phyloP scores from a whole-genome alignment of 2,888 invertebrate species.

The Heliconius hortense region DNA sequence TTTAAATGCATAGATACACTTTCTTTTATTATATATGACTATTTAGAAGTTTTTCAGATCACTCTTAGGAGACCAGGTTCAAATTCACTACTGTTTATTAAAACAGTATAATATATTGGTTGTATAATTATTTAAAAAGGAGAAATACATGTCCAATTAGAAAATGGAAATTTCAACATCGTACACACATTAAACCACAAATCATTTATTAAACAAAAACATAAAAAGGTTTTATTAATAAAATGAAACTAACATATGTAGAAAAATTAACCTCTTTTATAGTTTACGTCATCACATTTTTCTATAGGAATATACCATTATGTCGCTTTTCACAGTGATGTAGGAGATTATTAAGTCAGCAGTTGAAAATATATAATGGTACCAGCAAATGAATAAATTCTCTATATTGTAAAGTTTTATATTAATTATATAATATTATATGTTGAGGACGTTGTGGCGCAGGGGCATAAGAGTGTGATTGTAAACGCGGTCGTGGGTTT shows the following conservation, averaged over 20 bases:
- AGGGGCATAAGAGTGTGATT: too few species aligned
- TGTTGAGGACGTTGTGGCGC: too few species aligned
- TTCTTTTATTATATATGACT: too few species aligned
- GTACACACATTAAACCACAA: neutral
- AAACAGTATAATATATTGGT: too few species aligned
- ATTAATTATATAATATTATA: neutral
- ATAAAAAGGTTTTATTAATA: neutral
- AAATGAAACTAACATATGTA: neutral
- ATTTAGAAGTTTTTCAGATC: too few species aligned
- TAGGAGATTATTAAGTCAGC: constrained; percentile 26
- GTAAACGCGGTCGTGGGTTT: too few species aligned
- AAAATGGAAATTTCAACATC: neutral
- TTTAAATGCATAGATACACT: too few species aligned
- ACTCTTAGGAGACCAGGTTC: too few species aligned
- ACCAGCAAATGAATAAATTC: constrained; percentile 18
- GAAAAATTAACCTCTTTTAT: constrained; percentile 14
- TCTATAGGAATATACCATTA: constrained; percentile 22
- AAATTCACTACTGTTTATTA: too few species aligned
- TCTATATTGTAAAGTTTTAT: neutral
- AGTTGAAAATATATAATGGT: constrained; percentile 15
- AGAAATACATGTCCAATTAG: neutral
- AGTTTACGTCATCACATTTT: constrained; percentile 18
- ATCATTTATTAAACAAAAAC: neutral
- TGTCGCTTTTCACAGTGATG: constrained; percentile 21
- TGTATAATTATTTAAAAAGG: too few species aligned